phyloP scores from a whole-genome alignment of 2,888 invertebrate species.

The Julus scandinavius region DNA sequence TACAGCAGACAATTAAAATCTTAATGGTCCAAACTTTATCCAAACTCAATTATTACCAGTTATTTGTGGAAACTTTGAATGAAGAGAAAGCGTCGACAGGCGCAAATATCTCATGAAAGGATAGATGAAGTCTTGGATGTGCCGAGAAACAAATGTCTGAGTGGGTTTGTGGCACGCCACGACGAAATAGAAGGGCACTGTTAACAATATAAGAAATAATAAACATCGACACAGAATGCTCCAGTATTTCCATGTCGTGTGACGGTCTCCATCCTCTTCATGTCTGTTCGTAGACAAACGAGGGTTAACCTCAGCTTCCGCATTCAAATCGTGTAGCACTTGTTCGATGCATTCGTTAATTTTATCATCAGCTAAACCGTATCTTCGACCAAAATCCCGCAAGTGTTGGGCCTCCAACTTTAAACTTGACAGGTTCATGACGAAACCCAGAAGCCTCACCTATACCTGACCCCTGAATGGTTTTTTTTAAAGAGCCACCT shows the following conservation, averaged over 20 bases:
- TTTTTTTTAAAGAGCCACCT: not conserved
- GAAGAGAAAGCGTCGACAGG: slow-evolving; percentile 79
- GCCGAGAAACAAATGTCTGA: slow-evolving; percentile 75
- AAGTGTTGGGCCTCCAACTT: slow-evolving; percentile 26
- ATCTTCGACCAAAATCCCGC: slow-evolving; percentile 44
- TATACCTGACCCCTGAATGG: slow-evolving; percentile 16
- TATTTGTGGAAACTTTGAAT: slow-evolving; percentile 77
- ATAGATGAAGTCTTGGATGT: slow-evolving; percentile 83
- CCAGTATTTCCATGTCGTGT: not conserved
- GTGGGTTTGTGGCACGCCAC: slow-evolving; percentile 73
- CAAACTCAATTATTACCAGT: slow-evolving; percentile 78
- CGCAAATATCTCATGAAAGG: slow-evolving; percentile 80
- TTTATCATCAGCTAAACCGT: slow-evolving; percentile 44
- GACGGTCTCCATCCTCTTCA: not conserved
- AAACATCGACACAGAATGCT: not conserved
- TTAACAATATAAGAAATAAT: slow-evolving; percentile 41
- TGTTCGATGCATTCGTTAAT: slow-evolving; percentile 54
- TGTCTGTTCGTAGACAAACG: not conserved
- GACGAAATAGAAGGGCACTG: slow-evolving; percentile 64
- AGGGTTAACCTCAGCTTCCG: not conserved
- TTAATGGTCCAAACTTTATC: not conserved
- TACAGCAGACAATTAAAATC: too few species aligned
- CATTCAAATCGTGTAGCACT: slow-evolving; percentile 46
- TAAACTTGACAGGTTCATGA: slow-evolving; percentile 25
- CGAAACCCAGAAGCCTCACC: not conserved